phyloP scores from a whole-genome alignment of 2,797 vertebrate genomes.

The Danio kyathit region DNA sequence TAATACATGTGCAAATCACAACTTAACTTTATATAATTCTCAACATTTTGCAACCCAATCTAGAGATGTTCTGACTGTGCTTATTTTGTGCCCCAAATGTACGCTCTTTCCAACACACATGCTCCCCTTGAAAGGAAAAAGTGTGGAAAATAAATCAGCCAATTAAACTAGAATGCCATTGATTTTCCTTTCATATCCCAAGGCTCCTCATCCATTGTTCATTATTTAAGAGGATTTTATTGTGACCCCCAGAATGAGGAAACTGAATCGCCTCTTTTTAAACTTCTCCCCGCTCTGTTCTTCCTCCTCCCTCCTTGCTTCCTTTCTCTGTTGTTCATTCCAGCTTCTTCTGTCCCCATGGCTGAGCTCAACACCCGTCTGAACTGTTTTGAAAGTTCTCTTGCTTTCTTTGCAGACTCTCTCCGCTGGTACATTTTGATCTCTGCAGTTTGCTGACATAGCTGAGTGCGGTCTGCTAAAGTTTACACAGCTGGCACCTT shows the following conservation, averaged over 20 bases:
- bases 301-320: slow-evolving; percentile 23
- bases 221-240: slow-evolving; percentile 20
- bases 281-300: neutral
- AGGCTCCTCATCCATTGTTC: slow-evolving; percentile 5
- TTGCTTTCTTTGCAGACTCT: slow-evolving; percentile 56
- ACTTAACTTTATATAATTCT: neutral
- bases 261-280: slow-evolving; percentile 43
- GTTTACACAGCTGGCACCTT: slow-evolving; percentile 42
- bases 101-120: neutral
- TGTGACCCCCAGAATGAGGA: slow-evolving; percentile 32
- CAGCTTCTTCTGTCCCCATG: neutral
- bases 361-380: slow-evolving; percentile 13
- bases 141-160: slow-evolving; percentile 6
- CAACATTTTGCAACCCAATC: neutral
- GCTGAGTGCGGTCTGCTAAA: neutral
- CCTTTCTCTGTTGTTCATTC: slow-evolving; percentile 47
- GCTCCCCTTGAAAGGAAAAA: slow-evolving; percentile 9
- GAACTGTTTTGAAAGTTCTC: slow-evolving; percentile 39
- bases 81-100: neutral
- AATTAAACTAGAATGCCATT: slow-evolving; percentile 20
- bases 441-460: slow-evolving; percentile 41
- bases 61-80: neutral
- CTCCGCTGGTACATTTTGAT: slow-evolving; percentile 42
- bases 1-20: neutral
- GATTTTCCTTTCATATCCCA: neutral